These are phyloP conservation scores for Lobophora halterata DNA, from an alignment of 2,888 invertebrate genomes.

Conservation along the genomic window DNA sequence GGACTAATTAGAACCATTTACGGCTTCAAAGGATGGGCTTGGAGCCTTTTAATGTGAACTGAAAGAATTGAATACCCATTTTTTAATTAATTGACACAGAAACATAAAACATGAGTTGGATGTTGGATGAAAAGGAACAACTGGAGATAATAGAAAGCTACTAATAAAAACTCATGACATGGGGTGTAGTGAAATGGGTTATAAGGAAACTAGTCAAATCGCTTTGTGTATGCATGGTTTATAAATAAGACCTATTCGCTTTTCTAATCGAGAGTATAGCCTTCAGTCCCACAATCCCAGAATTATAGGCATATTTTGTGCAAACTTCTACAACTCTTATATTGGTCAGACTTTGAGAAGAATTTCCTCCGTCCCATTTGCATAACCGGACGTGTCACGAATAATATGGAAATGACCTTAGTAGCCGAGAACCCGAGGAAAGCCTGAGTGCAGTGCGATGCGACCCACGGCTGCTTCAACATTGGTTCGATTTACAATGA, in stretches of 20 bases:
- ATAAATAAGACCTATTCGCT: too few species aligned
- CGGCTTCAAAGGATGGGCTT: constrained; percentile 30
- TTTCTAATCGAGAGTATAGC: too few species aligned
- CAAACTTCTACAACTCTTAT: too few species aligned
- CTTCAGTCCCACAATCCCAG: not conserved
- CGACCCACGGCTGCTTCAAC: constrained; percentile 47
- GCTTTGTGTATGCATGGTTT: too few species aligned
- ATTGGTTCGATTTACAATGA: constrained; percentile 62
- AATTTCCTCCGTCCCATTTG: constrained; percentile 47
- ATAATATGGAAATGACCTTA: constrained; percentile 74
- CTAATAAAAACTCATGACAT: too few species aligned
- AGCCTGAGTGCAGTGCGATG: constrained; percentile 43
- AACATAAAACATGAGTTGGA: too few species aligned
- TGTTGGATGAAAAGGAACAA: too few species aligned
- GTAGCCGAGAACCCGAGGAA: constrained; percentile 32
- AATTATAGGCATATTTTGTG: constrained; percentile 6
- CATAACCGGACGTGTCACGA: constrained; percentile 76
- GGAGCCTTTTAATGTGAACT: constrained; percentile 17
- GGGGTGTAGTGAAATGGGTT: too few species aligned
- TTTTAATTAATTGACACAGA: too few species aligned
- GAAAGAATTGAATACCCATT: constrained; percentile 18
- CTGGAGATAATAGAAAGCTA: too few species aligned
- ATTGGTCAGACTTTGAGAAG: constrained; percentile 18
- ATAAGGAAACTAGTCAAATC: too few species aligned
- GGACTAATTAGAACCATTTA: constrained; percentile 57